Conservation (phyloP, 2,797 vertebrate genomes). For the Dermochelys coriacea region DNA sequence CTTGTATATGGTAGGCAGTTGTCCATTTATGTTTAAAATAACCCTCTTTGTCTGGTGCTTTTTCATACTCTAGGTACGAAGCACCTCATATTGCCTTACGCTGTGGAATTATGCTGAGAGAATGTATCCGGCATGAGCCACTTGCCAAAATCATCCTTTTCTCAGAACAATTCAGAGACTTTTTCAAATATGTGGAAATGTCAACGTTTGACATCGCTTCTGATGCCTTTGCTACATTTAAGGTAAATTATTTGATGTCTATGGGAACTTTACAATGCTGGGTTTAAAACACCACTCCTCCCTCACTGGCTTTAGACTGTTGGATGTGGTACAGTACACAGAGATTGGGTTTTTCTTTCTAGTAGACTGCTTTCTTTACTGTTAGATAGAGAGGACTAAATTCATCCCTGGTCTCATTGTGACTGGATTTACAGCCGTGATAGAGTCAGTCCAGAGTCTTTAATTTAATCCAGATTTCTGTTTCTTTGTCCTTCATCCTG, state of each 20-base stretch:
- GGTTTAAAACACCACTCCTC: not conserved
- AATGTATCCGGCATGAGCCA: conserved; percentile 95
- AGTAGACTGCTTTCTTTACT: not conserved
- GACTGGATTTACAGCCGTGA: not conserved
- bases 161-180: conserved; percentile 91
- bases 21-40: not conserved
- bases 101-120: conserved; percentile 97
- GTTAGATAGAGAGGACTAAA: not conserved
- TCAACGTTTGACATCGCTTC: conserved; percentile 99
- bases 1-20: not conserved
- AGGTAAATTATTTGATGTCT: conserved; percentile 81
- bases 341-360: not conserved
- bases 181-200: conserved; percentile 97
- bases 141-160: conserved; percentile 93
- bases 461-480: not conserved
- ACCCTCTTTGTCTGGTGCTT: not conserved
- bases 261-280: not conserved
- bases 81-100: conserved; percentile 93
- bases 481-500: conserved; percentile 25
- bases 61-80: conserved; percentile 87
- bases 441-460: not conserved
- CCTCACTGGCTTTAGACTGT: not conserved
- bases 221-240: conserved; percentile 98
- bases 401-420: not conserved
- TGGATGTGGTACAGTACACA: not conserved